Evolutionary conservation across 2,113 vertebrate species (phyloP).

Genomic region (Zosterops hypoxanthus): DNA sequence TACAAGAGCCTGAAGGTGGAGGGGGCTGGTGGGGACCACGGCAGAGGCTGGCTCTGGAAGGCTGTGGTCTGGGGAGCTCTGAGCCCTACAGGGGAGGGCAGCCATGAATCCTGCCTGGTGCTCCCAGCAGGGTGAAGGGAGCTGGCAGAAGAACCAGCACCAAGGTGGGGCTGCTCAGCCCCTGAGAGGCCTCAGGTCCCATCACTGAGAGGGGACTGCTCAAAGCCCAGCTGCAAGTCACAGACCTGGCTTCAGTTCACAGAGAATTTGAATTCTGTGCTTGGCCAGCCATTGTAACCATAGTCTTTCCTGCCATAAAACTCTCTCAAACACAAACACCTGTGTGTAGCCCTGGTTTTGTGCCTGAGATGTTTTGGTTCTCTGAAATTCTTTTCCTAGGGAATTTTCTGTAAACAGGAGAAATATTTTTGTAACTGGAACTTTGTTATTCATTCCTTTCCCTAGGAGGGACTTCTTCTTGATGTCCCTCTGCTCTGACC

Average conservation of each 20-base stretch:
- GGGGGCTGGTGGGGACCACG: background rate
- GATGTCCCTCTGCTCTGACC: too few relatives aligned
- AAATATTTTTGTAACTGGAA: too few relatives aligned
- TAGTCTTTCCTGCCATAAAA: background rate
- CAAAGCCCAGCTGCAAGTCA: background rate
- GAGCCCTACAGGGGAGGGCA: background rate
- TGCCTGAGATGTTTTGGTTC: too few relatives aligned
- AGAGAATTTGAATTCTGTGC: slow-evolving; percentile 19
- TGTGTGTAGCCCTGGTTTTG: too few relatives aligned
- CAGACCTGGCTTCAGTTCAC: background rate
- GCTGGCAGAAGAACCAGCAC: background rate
- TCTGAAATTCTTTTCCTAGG: too few relatives aligned
- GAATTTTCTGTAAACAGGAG: too few relatives aligned
- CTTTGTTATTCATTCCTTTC: too few relatives aligned
- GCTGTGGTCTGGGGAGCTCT: background rate
- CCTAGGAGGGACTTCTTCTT: too few relatives aligned
- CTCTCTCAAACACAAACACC: background rate
- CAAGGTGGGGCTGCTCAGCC: background rate
- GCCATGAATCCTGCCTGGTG: background rate
- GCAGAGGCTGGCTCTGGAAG: background rate
- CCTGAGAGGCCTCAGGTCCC: background rate
- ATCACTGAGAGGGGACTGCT: background rate
- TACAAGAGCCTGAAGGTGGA: background rate
- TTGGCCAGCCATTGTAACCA: slow-evolving; percentile 6
- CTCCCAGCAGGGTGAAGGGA: accelerated